Conservation (phyloP, 1,140 invertebrate species). For the Ceratina calcarata region DNA sequence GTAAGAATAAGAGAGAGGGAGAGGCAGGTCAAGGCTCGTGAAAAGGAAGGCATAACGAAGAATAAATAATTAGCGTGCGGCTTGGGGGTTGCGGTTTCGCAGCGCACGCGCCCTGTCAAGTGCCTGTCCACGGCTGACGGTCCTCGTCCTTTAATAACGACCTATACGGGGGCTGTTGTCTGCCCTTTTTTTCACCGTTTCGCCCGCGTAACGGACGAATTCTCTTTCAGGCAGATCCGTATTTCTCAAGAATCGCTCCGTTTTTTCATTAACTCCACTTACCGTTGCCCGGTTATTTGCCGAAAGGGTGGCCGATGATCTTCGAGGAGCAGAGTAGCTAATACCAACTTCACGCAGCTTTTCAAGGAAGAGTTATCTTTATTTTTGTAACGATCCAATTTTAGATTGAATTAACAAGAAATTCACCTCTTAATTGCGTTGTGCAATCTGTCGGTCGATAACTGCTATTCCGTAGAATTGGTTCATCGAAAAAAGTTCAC, state of each 20-base stretch:
- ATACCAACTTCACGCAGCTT: neutral
- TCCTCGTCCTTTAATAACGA: conserved; percentile 62
- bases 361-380: neutral
- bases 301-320: conserved; percentile 6
- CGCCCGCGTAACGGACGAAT: conserved; percentile 1
- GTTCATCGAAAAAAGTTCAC: conserved; percentile 12
- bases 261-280: conserved; percentile 37
- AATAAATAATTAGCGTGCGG: conserved; percentile 76
- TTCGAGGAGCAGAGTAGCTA: neutral
- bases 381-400: neutral
- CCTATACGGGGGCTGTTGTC: conserved; percentile 14
- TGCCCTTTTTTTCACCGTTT: conserved; percentile 25
- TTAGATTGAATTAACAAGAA: neutral
- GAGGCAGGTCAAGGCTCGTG: conserved; percentile 61
- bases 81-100: conserved; percentile 69
- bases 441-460: neutral
- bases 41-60: conserved; percentile 65
- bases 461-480: neutral
- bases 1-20: conserved; percentile 15
- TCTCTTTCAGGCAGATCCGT: neutral
- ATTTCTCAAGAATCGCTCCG: conserved; percentile 6
- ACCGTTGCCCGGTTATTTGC: conserved; percentile 8
- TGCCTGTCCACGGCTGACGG: conserved; percentile 53
- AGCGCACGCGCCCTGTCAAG: conserved; percentile 67
- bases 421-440: neutral